Percentiles rank a stretch among this genome's conserved stretches.
phyloP scores from a whole-genome alignment of 2,797 vertebrate species.

The Odontamblyopus lacepedii region DNA sequence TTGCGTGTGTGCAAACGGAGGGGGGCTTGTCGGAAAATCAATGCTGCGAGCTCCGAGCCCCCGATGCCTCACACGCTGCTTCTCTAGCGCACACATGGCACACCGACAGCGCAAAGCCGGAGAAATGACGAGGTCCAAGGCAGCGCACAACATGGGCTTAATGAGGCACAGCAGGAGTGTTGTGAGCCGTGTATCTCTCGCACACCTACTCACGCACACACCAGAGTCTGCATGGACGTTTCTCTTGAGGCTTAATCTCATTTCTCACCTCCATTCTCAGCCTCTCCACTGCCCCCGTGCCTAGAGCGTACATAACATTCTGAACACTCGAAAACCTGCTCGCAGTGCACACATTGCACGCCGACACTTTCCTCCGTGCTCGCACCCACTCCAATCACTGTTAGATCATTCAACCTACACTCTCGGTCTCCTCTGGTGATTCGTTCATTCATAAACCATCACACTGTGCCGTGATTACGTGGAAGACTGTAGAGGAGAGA shows the following conservation, averaged over 20 bases:
- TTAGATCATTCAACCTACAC: constrained; percentile 68
- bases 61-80: constrained; percentile 29
- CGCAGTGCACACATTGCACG: constrained; percentile 25
- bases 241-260: constrained; percentile 57
- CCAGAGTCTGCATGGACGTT: constrained; percentile 34
- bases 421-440: constrained; percentile 65
- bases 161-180: constrained; percentile 78
- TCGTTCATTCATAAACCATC: constrained; percentile 76
- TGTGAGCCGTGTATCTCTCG: constrained; percentile 49
- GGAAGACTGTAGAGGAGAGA: constrained; percentile 18
- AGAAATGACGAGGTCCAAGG: constrained; percentile 71
- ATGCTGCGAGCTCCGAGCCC: constrained; percentile 61
- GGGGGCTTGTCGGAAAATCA: constrained; percentile 71
- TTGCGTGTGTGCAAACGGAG: constrained; percentile 11
- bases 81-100: constrained; percentile 18
- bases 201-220: constrained; percentile 42
- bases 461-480: constrained; percentile 38
- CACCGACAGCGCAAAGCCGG: constrained; percentile 47
- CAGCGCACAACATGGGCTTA: constrained; percentile 74
- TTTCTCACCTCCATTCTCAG: constrained; percentile 48
- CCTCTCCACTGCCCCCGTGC: constrained; percentile 31
- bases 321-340: constrained; percentile 34
- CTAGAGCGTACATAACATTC: constrained; percentile 26
- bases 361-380: constrained; percentile 43
- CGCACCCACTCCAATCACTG: constrained; percentile 68